These are phyloP conservation scores for Drosophila picticornis DNA, from an alignment of 2,888 invertebrate species.

Conservation along the genomic window DNA sequence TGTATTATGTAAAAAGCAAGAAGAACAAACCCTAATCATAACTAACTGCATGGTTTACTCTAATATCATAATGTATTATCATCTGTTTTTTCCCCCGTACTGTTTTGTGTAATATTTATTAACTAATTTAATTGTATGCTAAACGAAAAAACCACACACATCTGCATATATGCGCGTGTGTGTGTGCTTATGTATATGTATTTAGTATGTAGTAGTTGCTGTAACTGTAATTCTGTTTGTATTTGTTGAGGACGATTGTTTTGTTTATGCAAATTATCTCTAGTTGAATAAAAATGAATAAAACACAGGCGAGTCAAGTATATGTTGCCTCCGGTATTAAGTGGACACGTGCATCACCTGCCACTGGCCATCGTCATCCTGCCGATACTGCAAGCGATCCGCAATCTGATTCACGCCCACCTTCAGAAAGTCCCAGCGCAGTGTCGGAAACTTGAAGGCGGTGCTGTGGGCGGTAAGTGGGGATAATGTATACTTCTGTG, in stretches of 20 bases:
- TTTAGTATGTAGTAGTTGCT: constrained; percentile 51
- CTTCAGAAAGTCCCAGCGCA: constrained; percentile 83
- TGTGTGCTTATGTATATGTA: constrained; percentile 40
- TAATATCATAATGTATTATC: constrained; percentile 45
- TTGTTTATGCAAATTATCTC: constrained; percentile 49
- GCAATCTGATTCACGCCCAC: constrained; percentile 69
- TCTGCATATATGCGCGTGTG: constrained; percentile 19
- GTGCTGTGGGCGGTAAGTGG: constrained; percentile 64
- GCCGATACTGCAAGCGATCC: constrained; percentile 82
- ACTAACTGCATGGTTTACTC: constrained; percentile 51
- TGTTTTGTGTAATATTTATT: constrained; percentile 80
- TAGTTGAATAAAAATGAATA: constrained; percentile 57
- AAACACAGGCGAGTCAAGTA: constrained; percentile 5
- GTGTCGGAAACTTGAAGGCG: constrained; percentile 80
- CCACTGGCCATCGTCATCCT: constrained; percentile 63
- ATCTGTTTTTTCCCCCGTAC: constrained; percentile 54
- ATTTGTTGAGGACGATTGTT: constrained; percentile 74
- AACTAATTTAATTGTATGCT: constrained; percentile 71
- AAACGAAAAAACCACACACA: constrained; percentile 11
- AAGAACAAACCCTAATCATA: constrained; percentile 40
- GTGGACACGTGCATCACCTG: constrained; percentile 76
- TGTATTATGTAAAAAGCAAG: constrained; percentile 56
- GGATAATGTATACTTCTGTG: constrained; percentile 2
- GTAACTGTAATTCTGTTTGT: constrained; percentile 50
- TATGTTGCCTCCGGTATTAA: constrained; percentile 34